Evolutionary conservation across 1,140 invertebrate genomes (phyloP).

Genomic region (Drosophila tropicalis): DNA sequence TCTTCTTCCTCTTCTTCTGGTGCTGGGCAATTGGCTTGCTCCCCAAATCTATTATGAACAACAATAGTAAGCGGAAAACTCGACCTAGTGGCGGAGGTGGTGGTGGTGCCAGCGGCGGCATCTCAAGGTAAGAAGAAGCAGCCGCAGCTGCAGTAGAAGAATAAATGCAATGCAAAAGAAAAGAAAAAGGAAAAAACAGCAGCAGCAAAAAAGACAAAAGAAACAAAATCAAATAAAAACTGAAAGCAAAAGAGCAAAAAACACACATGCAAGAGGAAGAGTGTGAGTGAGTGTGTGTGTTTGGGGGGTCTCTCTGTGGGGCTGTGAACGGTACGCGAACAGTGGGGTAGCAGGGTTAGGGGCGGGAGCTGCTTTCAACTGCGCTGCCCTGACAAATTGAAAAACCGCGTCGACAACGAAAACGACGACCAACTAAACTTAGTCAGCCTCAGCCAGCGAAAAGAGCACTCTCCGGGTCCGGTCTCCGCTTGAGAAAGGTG

Average conservation of each 20-base stretch:
- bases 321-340: background rate
- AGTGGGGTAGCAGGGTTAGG: slow-evolving; percentile 18
- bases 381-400: slow-evolving; percentile 61
- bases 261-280: slow-evolving; percentile 36
- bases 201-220: slow-evolving; percentile 41
- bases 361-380: slow-evolving; percentile 42
- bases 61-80: slow-evolving; percentile 82
- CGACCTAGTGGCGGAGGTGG: slow-evolving; percentile 71
- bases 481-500: slow-evolving; percentile 62
- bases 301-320: background rate
- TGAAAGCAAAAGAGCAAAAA: slow-evolving; percentile 20
- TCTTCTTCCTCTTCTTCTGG: slow-evolving; percentile 42
- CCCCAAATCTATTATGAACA: slow-evolving; percentile 72
- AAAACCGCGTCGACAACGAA: slow-evolving; percentile 44
- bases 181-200: slow-evolving; percentile 24
- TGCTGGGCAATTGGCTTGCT: slow-evolving; percentile 60
- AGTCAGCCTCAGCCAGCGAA: slow-evolving; percentile 44
- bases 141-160: slow-evolving; percentile 53
- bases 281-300: slow-evolving; percentile 7
- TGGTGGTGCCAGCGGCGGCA: slow-evolving; percentile 67
- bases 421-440: slow-evolving; percentile 33
- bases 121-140: slow-evolving; percentile 80
- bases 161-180: slow-evolving; percentile 33
- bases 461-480: slow-evolving; percentile 56
- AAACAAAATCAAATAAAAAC: slow-evolving; percentile 3